Base-by-base conservation (phyloP, 2,797 vertebrate species). In the Botia kubotai region DNA sequence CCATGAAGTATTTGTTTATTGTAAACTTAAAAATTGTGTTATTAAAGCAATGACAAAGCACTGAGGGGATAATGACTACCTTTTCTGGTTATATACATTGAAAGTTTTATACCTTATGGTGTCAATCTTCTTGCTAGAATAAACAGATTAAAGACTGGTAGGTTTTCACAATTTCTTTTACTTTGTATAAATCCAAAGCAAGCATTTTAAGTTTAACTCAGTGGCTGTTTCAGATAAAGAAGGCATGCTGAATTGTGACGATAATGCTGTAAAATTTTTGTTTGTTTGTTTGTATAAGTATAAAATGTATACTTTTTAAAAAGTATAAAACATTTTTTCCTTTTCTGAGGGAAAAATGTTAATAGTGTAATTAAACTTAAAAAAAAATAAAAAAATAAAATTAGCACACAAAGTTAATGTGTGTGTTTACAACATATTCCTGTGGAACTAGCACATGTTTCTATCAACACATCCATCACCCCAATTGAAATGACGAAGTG, bases 71-170 rank as follows among this genome's bases (percentile, higher is more conserved):
- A 90, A 93, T 91, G 90, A 92, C 92, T 94, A 91, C 90, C 92
- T 93, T 94, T 92, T 89, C 89, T 86, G 87, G 89, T 82, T 82
- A 72, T 89, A 86, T 87, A 89, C 86, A 87, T 76, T 81, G 83
- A 90, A 89, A 84, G 89, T 92, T 89, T 83, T 71, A 87, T 86
- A 87, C 78, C 91, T 89, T 90, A 88, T 90, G 89, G 91, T 89
- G 81, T 88, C 90, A 93, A 93, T 93, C 92, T 88, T 89, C 89
- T 92, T 91, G 92, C 90, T 90, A 89, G 89, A 92, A 92, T 91
- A 91, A 73, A 79, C 80, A 80, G 62, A 85, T 68, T 81, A 62
- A 77, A 84, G 69, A 81, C 74, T 82, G 75, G 79, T 84, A 58
- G 65, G 71, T 80, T 86, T 80, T 77, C 82, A 75, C 80, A 77